Evolutionary conservation across 2,113 vertebrate species (phyloP), one percentile per base, ranked within the genome.

Genomic region (Anoplopoma fimbria): DNA sequence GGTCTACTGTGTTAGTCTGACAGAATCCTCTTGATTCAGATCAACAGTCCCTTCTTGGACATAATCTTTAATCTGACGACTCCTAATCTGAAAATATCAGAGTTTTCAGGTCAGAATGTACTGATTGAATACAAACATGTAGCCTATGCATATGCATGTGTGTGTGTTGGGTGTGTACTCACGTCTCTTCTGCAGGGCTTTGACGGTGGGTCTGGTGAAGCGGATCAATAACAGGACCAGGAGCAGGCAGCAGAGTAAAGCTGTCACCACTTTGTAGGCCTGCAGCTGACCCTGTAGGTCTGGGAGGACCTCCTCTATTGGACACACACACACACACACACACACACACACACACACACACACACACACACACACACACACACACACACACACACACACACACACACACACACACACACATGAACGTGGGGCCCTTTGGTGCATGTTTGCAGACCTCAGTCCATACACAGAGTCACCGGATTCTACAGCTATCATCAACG

Each of bases 161-260:
- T 80, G 27, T 76, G 55, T 73, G 61, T 47, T 73, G 75, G 77
- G 60, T 76, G 31, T 45, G 27, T 2, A 91, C 95, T 94, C 76
- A 96, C 94, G 0, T 93, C 92, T 91, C 75, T 85, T 95, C 73
- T 91, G 91, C 69, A 94, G 42, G 33, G 89, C 91, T 68, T 55
- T 81, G 57, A 92, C 73, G 0, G 88, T 88, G 4, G 93, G 91
- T 60, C 34, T 90, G 61, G 81, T 79, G 78, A 91, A 95, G 60
- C 81, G 85, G 36, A 92, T 53, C 36, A 95, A 53, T 2, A 95
- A 8, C 6, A 93, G 74, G 34, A 83, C 3, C 64, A 95, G 23
- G 19, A 96, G 67, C 38, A 91, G 25, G 12, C 81, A 80, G 80
- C 87, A 75, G 15, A 95, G 87, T 67, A 95, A 51, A 27, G 63